phyloP scores from a whole-genome alignment of 2,797 vertebrate species.

The Pseudochirops corinnae region DNA sequence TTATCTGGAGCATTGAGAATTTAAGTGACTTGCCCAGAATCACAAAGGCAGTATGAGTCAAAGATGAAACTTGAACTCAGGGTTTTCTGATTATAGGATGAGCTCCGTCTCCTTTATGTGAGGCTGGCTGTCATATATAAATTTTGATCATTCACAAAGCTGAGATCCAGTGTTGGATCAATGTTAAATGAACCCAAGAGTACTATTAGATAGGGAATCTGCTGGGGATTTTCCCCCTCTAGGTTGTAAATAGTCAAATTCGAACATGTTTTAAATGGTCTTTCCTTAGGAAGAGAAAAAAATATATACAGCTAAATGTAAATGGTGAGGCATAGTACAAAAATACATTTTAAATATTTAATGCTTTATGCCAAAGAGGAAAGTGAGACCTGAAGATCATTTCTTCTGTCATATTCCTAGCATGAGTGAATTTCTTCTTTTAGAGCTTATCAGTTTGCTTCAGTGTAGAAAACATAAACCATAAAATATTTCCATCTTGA shows the following conservation, averaged over 20 bases:
- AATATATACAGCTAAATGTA: slow-evolving; percentile 21
- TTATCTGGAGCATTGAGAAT: slow-evolving; percentile 4
- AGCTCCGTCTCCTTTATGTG: background rate
- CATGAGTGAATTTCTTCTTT: slow-evolving; percentile 64
- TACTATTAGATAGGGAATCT: background rate
- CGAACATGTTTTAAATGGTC: slow-evolving; percentile 29
- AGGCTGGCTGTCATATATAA: background rate
- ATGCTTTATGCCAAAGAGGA: slow-evolving; percentile 47
- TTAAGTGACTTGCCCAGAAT: slow-evolving; percentile 4
- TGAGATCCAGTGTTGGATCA: background rate
- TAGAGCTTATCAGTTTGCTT: slow-evolving; percentile 62
- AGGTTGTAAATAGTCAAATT: slow-evolving; percentile 12
- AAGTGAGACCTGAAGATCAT: slow-evolving; percentile 62
- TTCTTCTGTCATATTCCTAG: slow-evolving; percentile 60
- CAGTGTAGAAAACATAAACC: slow-evolving; percentile 67
- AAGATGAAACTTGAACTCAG: slow-evolving; percentile 18
- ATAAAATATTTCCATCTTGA: slow-evolving; percentile 61
- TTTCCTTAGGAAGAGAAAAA: slow-evolving; percentile 43
- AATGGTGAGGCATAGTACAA: slow-evolving; percentile 34
- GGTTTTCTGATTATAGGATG: background rate
- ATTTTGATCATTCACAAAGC: background rate
- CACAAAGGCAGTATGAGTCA: background rate
- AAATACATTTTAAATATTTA: slow-evolving; percentile 38
- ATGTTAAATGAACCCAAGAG: background rate
- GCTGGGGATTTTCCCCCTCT: background rate